A percentile compares a stretch with the other conserved stretches of the same genome.
These are phyloP conservation scores for Podarcis lilfordi DNA, from an alignment of 2,797 vertebrate genomes.

Conservation along the genomic window DNA sequence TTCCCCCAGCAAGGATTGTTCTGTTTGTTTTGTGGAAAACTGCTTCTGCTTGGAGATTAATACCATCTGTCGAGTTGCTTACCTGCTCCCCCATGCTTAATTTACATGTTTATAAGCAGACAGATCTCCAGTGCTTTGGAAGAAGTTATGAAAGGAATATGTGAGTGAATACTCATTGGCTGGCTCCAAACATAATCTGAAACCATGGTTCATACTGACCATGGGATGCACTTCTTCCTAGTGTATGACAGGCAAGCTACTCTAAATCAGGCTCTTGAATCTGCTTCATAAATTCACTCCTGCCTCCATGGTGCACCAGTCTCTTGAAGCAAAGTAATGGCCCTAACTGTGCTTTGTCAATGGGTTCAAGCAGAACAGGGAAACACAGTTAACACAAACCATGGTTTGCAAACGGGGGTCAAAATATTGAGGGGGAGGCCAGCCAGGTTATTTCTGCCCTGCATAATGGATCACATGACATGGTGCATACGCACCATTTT, in stretches of 20 bases:
- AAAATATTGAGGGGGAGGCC: too few relatives aligned
- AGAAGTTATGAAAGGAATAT: too few relatives aligned
- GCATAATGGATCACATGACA: too few relatives aligned
- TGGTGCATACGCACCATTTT: too few relatives aligned
- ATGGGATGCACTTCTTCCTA: not conserved
- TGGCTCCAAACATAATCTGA: not conserved
- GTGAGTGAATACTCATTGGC: too few relatives aligned
- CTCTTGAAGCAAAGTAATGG: not conserved
- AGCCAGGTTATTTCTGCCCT: too few relatives aligned
- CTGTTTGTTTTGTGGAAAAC: not conserved
- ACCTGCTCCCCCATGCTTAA: not conserved
- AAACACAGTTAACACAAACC: not conserved
- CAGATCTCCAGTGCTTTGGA: not conserved
- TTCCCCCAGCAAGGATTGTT: not conserved
- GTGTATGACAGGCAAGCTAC: not conserved
- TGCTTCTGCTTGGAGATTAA: not conserved
- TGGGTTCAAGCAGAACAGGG: too few relatives aligned
- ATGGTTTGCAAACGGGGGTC: not conserved
- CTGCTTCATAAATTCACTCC: not conserved
- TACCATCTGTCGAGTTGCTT: not conserved
- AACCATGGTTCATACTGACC: not conserved
- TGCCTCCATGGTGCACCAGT: not conserved
- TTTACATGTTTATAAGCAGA: not conserved
- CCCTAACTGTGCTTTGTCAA: too few relatives aligned
- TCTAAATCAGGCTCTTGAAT: too few relatives aligned